Base-by-base conservation (phyloP, 2,888 invertebrate genomes). In the Hydropsyche betteni region DNA sequence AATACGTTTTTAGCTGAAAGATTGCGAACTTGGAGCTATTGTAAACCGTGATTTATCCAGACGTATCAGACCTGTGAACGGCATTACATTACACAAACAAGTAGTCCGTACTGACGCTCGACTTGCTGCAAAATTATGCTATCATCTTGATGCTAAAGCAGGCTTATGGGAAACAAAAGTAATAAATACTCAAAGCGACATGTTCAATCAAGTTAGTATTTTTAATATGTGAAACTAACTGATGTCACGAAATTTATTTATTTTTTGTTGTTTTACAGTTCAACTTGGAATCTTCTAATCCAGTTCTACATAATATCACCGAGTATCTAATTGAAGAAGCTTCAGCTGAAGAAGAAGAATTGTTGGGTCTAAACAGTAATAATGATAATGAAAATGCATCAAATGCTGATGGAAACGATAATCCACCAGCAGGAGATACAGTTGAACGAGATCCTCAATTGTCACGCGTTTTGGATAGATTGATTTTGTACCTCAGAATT, bases 261-360 rank as follows among this genome's bases (percentile, higher is more conserved):
- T 50, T 38, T 24, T 14, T 12, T 6, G 12, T n/a, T 50, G 50
- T 7, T 51, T 8, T 76, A 16, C 50, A 79, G 12, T 92, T 91
- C 82, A 94, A 93, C 61, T 88, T 95, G 55, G 91, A 92, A 69
- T 94, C 95, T 0, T 92, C 92, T 81, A 99, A 99, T 86, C 99
- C 99, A 0, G 93, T 99, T 5, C 86, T 99, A 77, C 94, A 96
- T 83, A 98, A 98, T 83, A 98, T 99, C 80, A 98, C 98, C 0
- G 98, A 99, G 83, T 98, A 96, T 83, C 86, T 99, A 72, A 98
- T 99, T 79, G 99, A 99, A 84, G 99, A 99, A 85, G 98, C 97
- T 0, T 97, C 96, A 5, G 98, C 97, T 0, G 99, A 99, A 85
- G 99, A 99, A 83, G 99, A 99, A 80, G 98, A 98, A 83, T 85